Conservation (phyloP, 2,113 vertebrate species). For the Myodes glareolus region DNA sequence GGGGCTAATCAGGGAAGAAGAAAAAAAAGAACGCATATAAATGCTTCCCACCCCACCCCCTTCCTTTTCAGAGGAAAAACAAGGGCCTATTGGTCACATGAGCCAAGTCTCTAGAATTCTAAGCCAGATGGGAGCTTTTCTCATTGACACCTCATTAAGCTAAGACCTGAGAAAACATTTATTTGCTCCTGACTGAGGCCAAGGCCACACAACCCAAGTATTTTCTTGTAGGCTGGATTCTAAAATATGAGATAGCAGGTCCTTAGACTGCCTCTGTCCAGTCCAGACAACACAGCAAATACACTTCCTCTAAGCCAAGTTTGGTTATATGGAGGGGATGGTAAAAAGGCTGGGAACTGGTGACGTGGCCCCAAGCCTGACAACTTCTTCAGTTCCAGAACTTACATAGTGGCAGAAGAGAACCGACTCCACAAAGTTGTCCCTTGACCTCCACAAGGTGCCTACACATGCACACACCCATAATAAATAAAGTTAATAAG, state of each 20-base stretch:
- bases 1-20: slow-evolving; percentile 70
- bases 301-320: neutral
- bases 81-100: slow-evolving; percentile 17
- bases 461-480: neutral
- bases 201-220: neutral
- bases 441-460: neutral
- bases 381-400: neutral
- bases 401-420: neutral
- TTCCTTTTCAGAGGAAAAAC: slow-evolving; percentile 39
- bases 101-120: slow-evolving; percentile 5
- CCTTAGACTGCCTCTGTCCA: neutral
- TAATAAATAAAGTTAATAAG: neutral
- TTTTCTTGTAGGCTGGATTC: slow-evolving; percentile 41
- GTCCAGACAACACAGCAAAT: neutral
- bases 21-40: slow-evolving; percentile 43
- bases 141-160: slow-evolving; percentile 67
- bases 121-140: slow-evolving; percentile 53
- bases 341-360: neutral
- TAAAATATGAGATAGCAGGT: neutral
- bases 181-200: neutral
- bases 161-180: slow-evolving; percentile 59
- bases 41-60: slow-evolving; percentile 55
- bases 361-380: neutral
- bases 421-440: neutral
- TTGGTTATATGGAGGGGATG: neutral